Evolutionary conservation across 2,113 vertebrate genomes (phyloP).

Genomic region (Trematocara nigrifrons): DNA sequence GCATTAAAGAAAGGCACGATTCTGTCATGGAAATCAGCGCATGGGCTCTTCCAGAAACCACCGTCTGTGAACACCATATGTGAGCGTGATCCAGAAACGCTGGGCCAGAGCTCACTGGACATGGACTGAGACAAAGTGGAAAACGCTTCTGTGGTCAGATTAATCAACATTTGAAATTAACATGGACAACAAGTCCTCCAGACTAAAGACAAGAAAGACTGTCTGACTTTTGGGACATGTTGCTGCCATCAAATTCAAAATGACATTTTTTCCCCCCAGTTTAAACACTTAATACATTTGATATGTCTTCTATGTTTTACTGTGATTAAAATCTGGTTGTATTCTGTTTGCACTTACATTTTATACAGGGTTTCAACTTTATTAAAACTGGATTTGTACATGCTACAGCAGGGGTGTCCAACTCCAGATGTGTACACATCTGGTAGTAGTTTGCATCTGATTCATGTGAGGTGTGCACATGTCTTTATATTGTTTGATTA

Average conservation of each 20-base stretch:
- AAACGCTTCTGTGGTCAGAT: rapidly evolving
- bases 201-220: background rate
- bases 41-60: background rate
- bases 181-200: background rate
- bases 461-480: too few species aligned
- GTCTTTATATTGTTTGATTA: too few species aligned
- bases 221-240: rapidly evolving
- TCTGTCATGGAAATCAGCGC: background rate
- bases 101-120: background rate
- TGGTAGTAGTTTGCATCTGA: too few species aligned
- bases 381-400: rapidly evolving
- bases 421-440: background rate
- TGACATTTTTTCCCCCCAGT: rapidly evolving
- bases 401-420: background rate
- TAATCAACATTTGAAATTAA: background rate
- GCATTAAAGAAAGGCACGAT: rapidly evolving
- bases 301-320: background rate
- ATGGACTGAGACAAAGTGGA: background rate
- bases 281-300: background rate
- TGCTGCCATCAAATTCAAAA: background rate
- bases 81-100: background rate
- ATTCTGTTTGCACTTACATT: background rate
- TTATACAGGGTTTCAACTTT: rapidly evolving
- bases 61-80: background rate
- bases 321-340: background rate